Evolutionary conservation across 2,113 vertebrate genomes (phyloP), one percentile per base, ranked within the genome.

Genomic region (Morphnarchus princeps): DNA sequence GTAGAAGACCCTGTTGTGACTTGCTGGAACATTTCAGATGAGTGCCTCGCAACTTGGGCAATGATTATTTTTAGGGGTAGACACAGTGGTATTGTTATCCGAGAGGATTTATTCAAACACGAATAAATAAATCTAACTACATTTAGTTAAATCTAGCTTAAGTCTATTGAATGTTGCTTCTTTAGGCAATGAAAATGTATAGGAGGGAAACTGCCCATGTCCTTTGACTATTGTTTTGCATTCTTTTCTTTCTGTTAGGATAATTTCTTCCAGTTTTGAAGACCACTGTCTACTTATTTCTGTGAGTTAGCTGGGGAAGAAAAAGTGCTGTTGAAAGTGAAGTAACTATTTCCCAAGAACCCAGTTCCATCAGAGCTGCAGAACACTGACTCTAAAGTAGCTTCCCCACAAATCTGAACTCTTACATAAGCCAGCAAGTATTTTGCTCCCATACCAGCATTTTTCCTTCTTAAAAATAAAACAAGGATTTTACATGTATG

Each of bases 161-260:
- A 65, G 61, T 57, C 21, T 88, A 8, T 57, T 34, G 34, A 88
- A 38, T 1, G 2, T 22, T 66, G 5, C 12, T 73, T 65, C 16
- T 86, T 92, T 87, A 63, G 59, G 24, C 11, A 77, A 67, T 59
- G 7, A 67, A 81, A 61, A 67, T 21, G 2, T 34, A 25, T 63
- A 78, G 13, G 15, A 52, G 21, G 40, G 43, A 89, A 92, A 61
- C 13, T 52, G 9, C 6, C 6, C 0, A 0, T 29, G 7, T 34
- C 7, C 7, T 86, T 71, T 62, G 32, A 21, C 13, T 38, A 22
- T 4, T 38, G 49, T 49, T 77, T 73, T 71, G 29, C n/a, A 54
- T 50, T 54, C 13, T 77, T 86, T 61, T 59, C 31, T 63, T 80
- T 78, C 50, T 83, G 6, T 52, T 50, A 62, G 8, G n/a, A 40